These are phyloP conservation scores for Leuctra nigra DNA, from an alignment of 2,888 invertebrate genomes.

Conservation along the genomic window DNA sequence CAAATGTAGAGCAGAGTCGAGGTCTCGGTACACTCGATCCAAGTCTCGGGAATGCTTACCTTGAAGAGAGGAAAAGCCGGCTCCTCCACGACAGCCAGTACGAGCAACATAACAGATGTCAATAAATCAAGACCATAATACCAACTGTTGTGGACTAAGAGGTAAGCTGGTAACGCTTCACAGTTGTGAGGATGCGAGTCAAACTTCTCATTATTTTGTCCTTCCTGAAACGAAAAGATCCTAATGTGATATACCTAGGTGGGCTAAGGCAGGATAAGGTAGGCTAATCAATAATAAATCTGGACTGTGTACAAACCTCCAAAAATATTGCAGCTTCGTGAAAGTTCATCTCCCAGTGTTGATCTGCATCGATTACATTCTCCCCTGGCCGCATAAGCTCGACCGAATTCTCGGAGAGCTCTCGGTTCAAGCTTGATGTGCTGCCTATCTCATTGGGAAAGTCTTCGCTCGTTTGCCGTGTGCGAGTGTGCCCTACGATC, in stretches of 20 bases:
- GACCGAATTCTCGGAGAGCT: conserved; percentile 33
- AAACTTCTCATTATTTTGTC: conserved; percentile 85
- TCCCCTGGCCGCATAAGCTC: conserved; percentile 25
- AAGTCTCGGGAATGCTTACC: no score
- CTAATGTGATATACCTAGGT: no score
- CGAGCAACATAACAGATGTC: conserved; percentile 65
- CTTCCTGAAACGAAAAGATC: conserved; percentile 57
- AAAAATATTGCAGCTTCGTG: conserved; percentile 84
- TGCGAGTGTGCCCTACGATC: conserved; percentile 1
- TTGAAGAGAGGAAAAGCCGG: conserved; percentile 69
- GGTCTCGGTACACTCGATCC: no score
- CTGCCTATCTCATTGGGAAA: conserved; percentile 32
- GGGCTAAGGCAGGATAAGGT: no score
- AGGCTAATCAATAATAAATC: background rate
- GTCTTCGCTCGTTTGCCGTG: conserved; percentile 25
- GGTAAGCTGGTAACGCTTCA: conserved; percentile 76
- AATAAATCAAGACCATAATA: conserved; percentile 75
- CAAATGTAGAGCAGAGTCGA: no score
- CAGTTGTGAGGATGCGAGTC: conserved; percentile 79
- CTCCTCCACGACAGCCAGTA: conserved; percentile 71
- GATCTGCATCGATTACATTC: conserved; percentile 35
- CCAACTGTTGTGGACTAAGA: conserved; percentile 81
- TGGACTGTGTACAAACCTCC: conserved; percentile 50
- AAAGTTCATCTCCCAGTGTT: conserved; percentile 83
- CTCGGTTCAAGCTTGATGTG: conserved; percentile 28